Conservation (phyloP, 2,113 vertebrate species). For the Tetraodon nigroviridis region DNA sequence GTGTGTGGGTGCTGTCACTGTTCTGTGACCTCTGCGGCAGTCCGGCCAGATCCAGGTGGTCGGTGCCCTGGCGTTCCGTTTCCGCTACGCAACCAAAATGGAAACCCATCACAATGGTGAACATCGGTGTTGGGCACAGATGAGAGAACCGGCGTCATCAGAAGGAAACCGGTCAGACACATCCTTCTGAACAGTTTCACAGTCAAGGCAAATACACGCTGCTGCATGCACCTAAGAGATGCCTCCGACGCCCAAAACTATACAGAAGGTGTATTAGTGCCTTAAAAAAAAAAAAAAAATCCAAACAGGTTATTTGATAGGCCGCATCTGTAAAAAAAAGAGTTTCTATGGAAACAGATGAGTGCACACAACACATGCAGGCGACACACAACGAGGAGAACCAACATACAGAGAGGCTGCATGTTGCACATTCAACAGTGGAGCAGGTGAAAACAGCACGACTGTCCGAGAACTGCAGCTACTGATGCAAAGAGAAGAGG, state of each 20-base stretch:
- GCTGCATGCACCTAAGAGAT: slow-evolving; percentile 41
- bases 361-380: slow-evolving; percentile 53
- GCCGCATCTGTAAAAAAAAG: background rate
- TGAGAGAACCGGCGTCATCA: background rate
- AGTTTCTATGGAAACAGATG: background rate
- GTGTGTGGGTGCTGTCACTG: slow-evolving; percentile 76
- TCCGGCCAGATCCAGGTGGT: slow-evolving; percentile 86
- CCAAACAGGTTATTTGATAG: slow-evolving; percentile 7
- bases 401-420: slow-evolving; percentile 26
- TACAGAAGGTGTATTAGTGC: slow-evolving; percentile 6
- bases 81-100: slow-evolving; percentile 79
- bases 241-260: background rate
- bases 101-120: slow-evolving; percentile 21
- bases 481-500: slow-evolving; percentile 12
- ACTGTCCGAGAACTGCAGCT: slow-evolving; percentile 32
- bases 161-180: background rate
- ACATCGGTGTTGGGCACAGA: slow-evolving; percentile 4
- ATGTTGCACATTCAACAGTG: slow-evolving; percentile 28
- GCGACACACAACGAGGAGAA: slow-evolving; percentile 14
- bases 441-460: slow-evolving; percentile 19
- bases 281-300: slow-evolving; percentile 10
- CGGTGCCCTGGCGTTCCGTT: slow-evolving; percentile 82
- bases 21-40: slow-evolving; percentile 77
- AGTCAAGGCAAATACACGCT: slow-evolving; percentile 2
- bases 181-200: slow-evolving; percentile 10